phyloP scores from a whole-genome alignment of 1,140 invertebrate genomes.

The Drosophila bifasciata region DNA sequence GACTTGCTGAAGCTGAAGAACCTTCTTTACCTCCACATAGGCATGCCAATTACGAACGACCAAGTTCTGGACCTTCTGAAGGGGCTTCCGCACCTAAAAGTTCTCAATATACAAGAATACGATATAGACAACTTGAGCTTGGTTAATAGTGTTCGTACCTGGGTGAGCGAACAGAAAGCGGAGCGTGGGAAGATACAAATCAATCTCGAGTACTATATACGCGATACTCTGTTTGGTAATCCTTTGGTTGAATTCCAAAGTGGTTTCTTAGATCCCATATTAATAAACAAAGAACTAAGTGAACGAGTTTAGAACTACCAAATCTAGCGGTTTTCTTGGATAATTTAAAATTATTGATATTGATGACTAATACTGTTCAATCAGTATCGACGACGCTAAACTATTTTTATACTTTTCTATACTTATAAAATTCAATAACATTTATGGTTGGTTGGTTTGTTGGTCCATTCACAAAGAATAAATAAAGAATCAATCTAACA shows the following conservation, averaged over 20 bases:
- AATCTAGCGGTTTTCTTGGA: too few relatives aligned
- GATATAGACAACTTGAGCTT: too few relatives aligned
- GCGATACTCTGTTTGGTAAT: background rate
- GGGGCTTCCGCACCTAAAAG: background rate
- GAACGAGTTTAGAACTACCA: too few relatives aligned
- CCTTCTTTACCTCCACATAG: slow-evolving; percentile 26
- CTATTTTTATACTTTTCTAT: too few relatives aligned
- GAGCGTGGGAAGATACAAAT: slow-evolving; percentile 1
- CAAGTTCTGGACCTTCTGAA: slow-evolving; percentile 21
- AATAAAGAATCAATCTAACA: too few relatives aligned
- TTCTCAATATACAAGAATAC: slow-evolving; percentile 1
- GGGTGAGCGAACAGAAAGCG: background rate
- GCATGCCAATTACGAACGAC: slow-evolving; percentile 9
- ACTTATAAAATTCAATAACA: too few relatives aligned
- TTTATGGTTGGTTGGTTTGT: too few relatives aligned
- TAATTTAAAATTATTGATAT: too few relatives aligned
- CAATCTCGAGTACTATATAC: background rate
- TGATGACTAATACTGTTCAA: too few relatives aligned
- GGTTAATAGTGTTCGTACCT: slow-evolving; percentile 2
- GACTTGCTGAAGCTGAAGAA: slow-evolving; percentile 5
- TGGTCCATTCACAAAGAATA: too few relatives aligned
- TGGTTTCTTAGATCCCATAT: background rate
- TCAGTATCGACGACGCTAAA: too few relatives aligned
- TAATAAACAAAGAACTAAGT: slow-evolving; percentile 7
- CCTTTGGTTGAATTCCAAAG: background rate